Base-by-base conservation (phyloP, 2,888 invertebrate genomes). In the Eutolmus rufibarbis region DNA sequence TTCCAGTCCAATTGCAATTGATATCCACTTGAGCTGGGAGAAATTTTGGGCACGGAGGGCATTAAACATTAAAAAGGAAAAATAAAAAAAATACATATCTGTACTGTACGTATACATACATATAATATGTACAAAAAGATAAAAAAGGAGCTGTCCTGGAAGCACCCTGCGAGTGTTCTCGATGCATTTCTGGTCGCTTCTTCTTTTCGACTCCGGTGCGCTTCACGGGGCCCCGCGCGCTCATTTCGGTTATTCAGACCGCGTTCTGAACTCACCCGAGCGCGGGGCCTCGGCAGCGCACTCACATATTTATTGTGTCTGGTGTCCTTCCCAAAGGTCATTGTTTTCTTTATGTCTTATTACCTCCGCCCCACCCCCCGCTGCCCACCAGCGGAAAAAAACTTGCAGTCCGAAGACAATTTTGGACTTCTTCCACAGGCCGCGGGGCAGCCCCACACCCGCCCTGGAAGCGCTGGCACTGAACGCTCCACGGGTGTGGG, bases 291-390 rank as follows among this genome's bases (percentile, higher is more conserved):
- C 40, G 12, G 40, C 66, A 23, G 14, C 23, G 74, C 43, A 16
- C 34, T n/a, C 56, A n/a, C 77, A 77, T 86, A 91, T 90, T 92
- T 90, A 89, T 88, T 89, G 85, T 85, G 87, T 88, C 88, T 88
- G 88, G 88, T 87, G 89, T 90, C 89, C 88, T 89, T 89, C 87
- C 85, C 76, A 89, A 89, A 89, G 88, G 88, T 88, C 84, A 87
- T 87, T 87, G 87, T 57, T 87, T 87, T 87, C 77, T 88, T 88
- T 81, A 78, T 81, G 34, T 90, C 88, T 88, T 87, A 82, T 86
- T 81, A 86, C 85, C 66, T 66, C 66, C 78, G 66, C 57, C 84
- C 19, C 77, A 46, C 28, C 16, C 12, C 16, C 28, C 31, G 43
- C 46, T 43, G 74, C 19, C 23, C 57, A 57, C n/a, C 8, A 46